phyloP scores from a whole-genome alignment of 2,888 invertebrate species.

The Plagodis dolabraria region DNA sequence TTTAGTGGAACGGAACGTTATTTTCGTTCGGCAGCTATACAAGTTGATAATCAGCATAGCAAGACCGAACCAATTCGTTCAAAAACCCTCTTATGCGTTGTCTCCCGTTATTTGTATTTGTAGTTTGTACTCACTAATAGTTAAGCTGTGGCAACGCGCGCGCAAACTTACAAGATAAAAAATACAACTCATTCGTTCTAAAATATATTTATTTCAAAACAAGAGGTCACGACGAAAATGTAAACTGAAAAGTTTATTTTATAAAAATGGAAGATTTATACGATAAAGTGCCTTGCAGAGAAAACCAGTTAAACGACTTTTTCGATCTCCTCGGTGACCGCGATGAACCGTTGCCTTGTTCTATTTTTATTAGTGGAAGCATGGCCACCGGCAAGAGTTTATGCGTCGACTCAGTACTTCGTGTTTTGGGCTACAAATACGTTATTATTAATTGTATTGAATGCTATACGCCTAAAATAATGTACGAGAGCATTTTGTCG shows the following conservation, averaged over 20 bases:
- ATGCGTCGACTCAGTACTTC: constrained; percentile 86
- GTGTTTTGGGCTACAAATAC: constrained; percentile 83
- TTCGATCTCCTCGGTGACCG: constrained; percentile 80
- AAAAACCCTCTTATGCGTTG: neutral
- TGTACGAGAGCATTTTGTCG: constrained; percentile 90
- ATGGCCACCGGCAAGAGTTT: constrained; percentile 93
- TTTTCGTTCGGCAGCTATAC: neutral
- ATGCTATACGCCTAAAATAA: constrained; percentile 90
- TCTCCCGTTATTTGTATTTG: too few species aligned
- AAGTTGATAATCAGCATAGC: constrained; percentile 35
- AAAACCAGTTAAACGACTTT: constrained; percentile 74
- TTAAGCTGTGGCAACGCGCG: constrained; percentile 1
- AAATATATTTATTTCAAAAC: too few species aligned
- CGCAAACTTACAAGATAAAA: neutral
- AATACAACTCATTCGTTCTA: too few species aligned
- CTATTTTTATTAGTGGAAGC: constrained; percentile 92
- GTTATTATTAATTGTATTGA: constrained; percentile 92
- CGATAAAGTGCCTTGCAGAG: constrained; percentile 78
- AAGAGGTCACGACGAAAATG: too few species aligned
- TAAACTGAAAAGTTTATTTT: constrained; percentile 1
- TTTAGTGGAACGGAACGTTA: constrained; percentile 17
- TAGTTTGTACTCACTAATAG: too few species aligned
- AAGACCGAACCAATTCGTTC: constrained; percentile 42
- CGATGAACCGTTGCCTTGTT: constrained; percentile 87
- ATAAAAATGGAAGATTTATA: constrained; percentile 79